Percentiles rank a stretch among this genome's conserved stretches.
Conservation (phyloP, 2,797 vertebrate genomes). For the Sebastes cheni region DNA sequence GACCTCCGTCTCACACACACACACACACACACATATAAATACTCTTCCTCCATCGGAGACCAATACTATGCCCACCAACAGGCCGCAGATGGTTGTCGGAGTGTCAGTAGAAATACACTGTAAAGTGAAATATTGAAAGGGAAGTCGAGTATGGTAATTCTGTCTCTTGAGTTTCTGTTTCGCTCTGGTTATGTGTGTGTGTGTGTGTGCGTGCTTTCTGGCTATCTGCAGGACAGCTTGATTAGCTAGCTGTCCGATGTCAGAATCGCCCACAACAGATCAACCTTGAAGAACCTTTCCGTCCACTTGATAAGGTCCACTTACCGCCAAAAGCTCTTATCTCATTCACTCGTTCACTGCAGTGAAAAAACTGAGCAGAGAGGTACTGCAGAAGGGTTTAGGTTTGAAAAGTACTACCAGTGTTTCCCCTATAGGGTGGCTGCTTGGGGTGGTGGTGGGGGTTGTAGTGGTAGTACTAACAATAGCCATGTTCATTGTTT, state of each 20-base stretch:
- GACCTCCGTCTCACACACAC: constrained; percentile 29
- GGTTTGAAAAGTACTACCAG: neutral
- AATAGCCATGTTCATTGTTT: neutral
- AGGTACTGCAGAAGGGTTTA: neutral
- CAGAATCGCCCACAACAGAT: constrained; percentile 54
- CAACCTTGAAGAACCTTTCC: constrained; percentile 75
- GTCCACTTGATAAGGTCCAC: constrained; percentile 68
- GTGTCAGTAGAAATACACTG: constrained; percentile 57
- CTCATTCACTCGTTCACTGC: constrained; percentile 50
- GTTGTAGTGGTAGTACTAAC: neutral
- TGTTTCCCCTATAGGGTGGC: neutral
- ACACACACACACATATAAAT: constrained; percentile 10
- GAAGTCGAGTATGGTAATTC: constrained; percentile 63
- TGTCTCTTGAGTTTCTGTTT: constrained; percentile 52
- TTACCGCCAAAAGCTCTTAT: constrained; percentile 59
- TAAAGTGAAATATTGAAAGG: constrained; percentile 60
- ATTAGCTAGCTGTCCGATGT: constrained; percentile 69
- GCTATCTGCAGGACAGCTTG: constrained; percentile 55
- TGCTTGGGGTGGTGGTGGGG: too few relatives aligned
- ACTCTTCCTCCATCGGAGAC: constrained; percentile 2
- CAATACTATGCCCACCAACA: constrained; percentile 43
- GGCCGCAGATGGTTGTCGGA: constrained; percentile 52
- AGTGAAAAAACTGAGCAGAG: constrained; percentile 18
- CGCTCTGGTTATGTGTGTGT: neutral
- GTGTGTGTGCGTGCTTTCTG: constrained; percentile 3